phyloP scores from a whole-genome alignment of 2,888 invertebrate genomes.

The Mellilla xanthometata region DNA sequence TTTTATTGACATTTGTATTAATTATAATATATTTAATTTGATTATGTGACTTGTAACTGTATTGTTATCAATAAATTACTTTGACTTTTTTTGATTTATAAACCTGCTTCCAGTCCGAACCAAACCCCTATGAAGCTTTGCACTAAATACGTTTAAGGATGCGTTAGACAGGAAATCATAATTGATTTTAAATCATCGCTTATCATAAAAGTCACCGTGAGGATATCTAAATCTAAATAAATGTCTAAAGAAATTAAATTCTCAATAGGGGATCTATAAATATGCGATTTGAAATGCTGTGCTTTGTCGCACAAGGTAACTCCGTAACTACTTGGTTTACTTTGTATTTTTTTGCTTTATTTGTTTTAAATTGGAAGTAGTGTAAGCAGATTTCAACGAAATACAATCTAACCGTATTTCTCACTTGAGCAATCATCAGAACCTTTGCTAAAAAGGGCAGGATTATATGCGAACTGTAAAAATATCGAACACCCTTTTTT shows the following conservation, averaged over 20 bases:
- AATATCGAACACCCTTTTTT: conserved; percentile 40
- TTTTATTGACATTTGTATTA: too few relatives aligned
- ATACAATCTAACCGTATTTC: conserved; percentile 4
- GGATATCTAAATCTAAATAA: conserved; percentile 10
- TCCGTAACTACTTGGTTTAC: too few relatives aligned
- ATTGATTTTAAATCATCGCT: conserved; percentile 15
- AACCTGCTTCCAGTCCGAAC: too few relatives aligned
- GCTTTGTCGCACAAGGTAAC: background rate
- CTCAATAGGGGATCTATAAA: conserved; percentile 13
- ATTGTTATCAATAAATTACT: too few relatives aligned
- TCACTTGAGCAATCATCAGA: conserved; percentile 4
- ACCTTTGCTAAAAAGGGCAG: conserved; percentile 13
- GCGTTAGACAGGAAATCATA: conserved; percentile 21
- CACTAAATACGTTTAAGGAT: conserved; percentile 6
- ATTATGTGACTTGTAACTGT: too few relatives aligned
- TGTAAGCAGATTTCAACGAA: conserved; percentile 1
- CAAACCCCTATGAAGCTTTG: background rate
- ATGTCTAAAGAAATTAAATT: conserved; percentile 2
- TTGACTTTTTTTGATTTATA: too few relatives aligned
- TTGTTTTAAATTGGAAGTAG: background rate
- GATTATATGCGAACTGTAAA: conserved; percentile 39
- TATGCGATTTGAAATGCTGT: background rate
- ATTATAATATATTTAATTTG: too few relatives aligned
- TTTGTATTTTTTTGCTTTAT: background rate
- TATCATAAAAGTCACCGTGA: conserved; percentile 15